These are phyloP conservation scores for Catharus ustulatus DNA, from an alignment of 2,797 vertebrate genomes.

Conservation along the genomic window DNA sequence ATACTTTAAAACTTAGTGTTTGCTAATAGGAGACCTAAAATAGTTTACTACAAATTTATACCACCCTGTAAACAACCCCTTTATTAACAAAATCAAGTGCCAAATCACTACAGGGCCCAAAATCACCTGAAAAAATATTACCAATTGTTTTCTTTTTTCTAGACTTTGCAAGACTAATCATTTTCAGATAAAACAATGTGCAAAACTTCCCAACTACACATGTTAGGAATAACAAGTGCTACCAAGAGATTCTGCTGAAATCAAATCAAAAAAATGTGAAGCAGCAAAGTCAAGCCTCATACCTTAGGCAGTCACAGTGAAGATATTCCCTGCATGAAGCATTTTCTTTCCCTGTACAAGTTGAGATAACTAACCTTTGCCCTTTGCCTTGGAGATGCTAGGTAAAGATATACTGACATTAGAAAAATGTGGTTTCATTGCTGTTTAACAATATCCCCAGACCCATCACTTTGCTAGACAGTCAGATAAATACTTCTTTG, in stretches of 20 bases:
- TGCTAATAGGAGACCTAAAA: constrained; percentile 76
- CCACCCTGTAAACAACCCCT: constrained; percentile 75
- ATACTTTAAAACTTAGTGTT: constrained; percentile 82
- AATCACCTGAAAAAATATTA: constrained; percentile 53
- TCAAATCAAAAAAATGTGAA: constrained; percentile 49
- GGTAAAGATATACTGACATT: constrained; percentile 22
- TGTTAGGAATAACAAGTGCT: constrained; percentile 73
- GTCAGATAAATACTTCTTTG: constrained; percentile 66
- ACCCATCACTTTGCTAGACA: constrained; percentile 58
- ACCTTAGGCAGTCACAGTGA: constrained; percentile 68
- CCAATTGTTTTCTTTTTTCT: constrained; percentile 68
- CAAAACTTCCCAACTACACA: constrained; percentile 74
- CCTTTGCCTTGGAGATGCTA: constrained; percentile 18
- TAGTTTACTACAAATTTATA: constrained; percentile 70
- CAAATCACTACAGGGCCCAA: constrained; percentile 76
- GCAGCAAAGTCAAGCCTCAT: constrained; percentile 65
- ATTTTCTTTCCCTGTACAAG: constrained; percentile 35
- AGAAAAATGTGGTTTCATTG: constrained; percentile 42
- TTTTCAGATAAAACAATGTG: constrained; percentile 75
- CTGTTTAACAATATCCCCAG: constrained; percentile 67
- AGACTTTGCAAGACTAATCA: constrained; percentile 90
- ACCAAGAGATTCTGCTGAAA: constrained; percentile 61
- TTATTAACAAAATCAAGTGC: constrained; percentile 77
- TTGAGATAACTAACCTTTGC: constrained; percentile 40
- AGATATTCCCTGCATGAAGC: constrained; percentile 57